These are phyloP conservation scores for Turnix velox DNA, from an alignment of 2,113 vertebrate genomes.

Conservation along the genomic window DNA sequence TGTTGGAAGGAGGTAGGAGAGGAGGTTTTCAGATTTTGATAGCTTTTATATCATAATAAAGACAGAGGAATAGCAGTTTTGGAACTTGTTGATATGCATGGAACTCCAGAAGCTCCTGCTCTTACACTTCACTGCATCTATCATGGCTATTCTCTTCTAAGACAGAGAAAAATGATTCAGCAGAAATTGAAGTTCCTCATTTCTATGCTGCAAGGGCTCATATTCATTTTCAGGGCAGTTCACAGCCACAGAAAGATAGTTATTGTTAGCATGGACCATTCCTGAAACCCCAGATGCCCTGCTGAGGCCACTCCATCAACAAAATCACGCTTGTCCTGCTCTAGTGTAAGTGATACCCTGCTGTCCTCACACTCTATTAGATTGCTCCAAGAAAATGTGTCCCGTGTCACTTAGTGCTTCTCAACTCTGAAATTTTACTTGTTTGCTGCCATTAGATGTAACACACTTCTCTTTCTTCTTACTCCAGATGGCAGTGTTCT, in stretches of 20 bases:
- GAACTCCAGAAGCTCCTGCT: constrained; percentile 38
- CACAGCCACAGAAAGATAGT: constrained; percentile 66
- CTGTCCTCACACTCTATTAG: constrained; percentile 54
- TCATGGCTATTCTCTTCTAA: constrained; percentile 54
- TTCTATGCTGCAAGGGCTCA: constrained; percentile 63
- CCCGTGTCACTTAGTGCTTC: constrained; percentile 29
- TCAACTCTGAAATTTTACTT: constrained; percentile 1
- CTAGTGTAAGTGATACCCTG: constrained; percentile 58
- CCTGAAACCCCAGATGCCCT: constrained; percentile 43
- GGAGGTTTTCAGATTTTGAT: background rate
- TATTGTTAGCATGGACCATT: constrained; percentile 64
- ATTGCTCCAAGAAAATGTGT: constrained; percentile 48
- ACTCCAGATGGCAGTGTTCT: constrained; percentile 24
- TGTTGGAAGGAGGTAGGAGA: background rate
- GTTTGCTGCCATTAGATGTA: background rate
- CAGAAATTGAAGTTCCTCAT: constrained; percentile 76
- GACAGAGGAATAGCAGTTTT: background rate
- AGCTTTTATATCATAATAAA: constrained; percentile 37
- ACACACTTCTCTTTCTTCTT: background rate
- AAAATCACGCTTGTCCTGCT: constrained; percentile 57
- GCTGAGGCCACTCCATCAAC: constrained; percentile 69
- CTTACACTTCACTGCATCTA: constrained; percentile 56
- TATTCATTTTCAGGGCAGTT: constrained; percentile 71
- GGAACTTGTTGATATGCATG: constrained; percentile 55
- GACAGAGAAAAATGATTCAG: constrained; percentile 74